phyloP scores from a whole-genome alignment of 2,113 vertebrate genomes.

The Paramormyrops kingsleyae region DNA sequence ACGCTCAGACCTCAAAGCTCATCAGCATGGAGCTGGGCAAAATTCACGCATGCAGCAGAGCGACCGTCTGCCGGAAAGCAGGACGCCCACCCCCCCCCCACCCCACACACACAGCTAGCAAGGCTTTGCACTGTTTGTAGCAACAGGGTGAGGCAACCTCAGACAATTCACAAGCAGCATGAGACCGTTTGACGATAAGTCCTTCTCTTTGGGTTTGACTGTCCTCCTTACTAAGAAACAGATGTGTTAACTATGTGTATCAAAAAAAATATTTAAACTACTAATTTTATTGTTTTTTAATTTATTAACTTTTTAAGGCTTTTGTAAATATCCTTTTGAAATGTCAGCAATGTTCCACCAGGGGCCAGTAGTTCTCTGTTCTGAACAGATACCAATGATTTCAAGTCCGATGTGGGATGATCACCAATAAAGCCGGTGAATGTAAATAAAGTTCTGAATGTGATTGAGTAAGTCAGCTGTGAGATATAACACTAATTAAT shows the following conservation, averaged over 20 bases:
- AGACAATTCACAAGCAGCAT: neutral
- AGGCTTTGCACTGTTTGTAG: neutral
- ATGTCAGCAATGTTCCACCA: slow-evolving; percentile 2
- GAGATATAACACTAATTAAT: neutral
- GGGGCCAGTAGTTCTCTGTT: slow-evolving; percentile 9
- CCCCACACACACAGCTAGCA: neutral
- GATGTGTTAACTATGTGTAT: neutral
- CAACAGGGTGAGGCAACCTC: neutral
- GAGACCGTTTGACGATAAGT: neutral
- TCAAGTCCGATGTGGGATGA: neutral
- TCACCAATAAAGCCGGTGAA: neutral
- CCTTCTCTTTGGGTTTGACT: neutral
- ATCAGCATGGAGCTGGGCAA: neutral
- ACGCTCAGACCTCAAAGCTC: neutral
- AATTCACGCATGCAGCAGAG: neutral
- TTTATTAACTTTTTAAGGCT: neutral
- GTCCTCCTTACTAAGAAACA: neutral
- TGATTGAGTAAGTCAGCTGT: neutral
- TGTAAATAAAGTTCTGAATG: neutral
- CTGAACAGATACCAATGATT: neutral
- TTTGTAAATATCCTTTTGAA: neutral
- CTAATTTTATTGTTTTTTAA: neutral
- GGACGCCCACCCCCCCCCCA: neutral
- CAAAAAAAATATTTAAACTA: neutral
- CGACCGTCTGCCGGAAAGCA: neutral